Percentiles rank a stretch among this genome's conserved stretches.
These are phyloP conservation scores for Ganaspis brasiliensis DNA, from an alignment of 2,888 invertebrate genomes.

Conservation along the genomic window DNA sequence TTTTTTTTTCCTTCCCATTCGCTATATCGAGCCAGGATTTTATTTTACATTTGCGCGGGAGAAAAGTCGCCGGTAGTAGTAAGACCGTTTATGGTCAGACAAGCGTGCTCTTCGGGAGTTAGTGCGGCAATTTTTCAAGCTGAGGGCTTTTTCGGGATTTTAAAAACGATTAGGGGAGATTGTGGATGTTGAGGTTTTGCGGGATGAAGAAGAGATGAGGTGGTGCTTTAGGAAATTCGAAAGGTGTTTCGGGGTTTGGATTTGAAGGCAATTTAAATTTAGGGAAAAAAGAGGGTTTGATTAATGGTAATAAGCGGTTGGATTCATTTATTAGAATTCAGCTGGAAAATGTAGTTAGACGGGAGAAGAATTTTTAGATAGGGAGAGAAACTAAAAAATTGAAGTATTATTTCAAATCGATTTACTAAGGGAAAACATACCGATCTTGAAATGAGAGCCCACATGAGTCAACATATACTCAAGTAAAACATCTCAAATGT, in stretches of 20 bases:
- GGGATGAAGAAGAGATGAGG: constrained; percentile 12
- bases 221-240: constrained; percentile 27
- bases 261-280: constrained; percentile 7
- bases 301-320: neutral
- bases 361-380: too few species aligned
- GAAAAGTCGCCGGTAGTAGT: constrained; percentile 41
- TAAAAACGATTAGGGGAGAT: constrained; percentile 37
- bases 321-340: constrained; percentile 2
- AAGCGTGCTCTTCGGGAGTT: constrained; percentile 27
- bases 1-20: neutral
- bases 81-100: constrained; percentile 43
- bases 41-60: constrained; percentile 42
- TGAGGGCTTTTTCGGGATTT: constrained; percentile 36
- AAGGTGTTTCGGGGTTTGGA: constrained; percentile 11
- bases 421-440: too few species aligned
- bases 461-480: too few species aligned
- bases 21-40: constrained; percentile 31
- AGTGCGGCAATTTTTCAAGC: constrained; percentile 39
- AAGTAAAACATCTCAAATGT: too few species aligned
- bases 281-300: constrained; percentile 1
- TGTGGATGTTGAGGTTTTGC: constrained; percentile 28
- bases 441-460: too few species aligned
- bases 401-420: too few species aligned
- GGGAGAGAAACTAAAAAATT: too few species aligned
- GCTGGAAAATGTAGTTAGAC: neutral